Percentiles rank a stretch among this genome's conserved stretches.
These are phyloP conservation scores for Oscheius sp. DNA, from an alignment of 2,888 invertebrate genomes.

Conservation along the genomic window DNA sequence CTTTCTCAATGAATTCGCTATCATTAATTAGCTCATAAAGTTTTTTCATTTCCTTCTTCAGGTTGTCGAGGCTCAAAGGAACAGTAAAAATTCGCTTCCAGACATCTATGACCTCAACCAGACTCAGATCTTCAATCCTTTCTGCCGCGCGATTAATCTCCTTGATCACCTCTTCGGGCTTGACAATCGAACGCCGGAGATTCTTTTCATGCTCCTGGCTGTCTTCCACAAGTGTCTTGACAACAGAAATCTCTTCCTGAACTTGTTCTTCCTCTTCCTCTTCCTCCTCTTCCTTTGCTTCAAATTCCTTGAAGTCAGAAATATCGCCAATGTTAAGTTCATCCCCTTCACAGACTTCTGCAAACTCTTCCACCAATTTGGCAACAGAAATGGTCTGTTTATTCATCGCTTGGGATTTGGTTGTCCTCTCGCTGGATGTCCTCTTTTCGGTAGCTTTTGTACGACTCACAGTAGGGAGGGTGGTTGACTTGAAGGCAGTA, in stretches of 20 bases:
- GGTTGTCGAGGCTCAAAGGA: neutral
- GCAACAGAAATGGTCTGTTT: conserved; percentile 13
- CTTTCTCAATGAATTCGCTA: no score
- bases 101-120: neutral
- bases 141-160: neutral
- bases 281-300: neutral
- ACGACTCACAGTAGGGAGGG: neutral
- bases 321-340: conserved; percentile 1
- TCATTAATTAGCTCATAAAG: no score
- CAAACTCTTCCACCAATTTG: conserved; percentile 2
- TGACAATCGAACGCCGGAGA: neutral
- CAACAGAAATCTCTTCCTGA: conserved; percentile 9
- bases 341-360: neutral
- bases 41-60: no score
- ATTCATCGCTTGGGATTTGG: neutral
- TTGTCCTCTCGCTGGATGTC: neutral
- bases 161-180: neutral
- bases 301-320: neutral
- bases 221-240: neutral
- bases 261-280: conserved; percentile 4
- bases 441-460: neutral
- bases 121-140: neutral
- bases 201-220: neutral
- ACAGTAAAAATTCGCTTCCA: neutral
- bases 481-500: neutral